Conservation (phyloP, 2,888 invertebrate genomes). For the Ptychoptera contaminata region DNA sequence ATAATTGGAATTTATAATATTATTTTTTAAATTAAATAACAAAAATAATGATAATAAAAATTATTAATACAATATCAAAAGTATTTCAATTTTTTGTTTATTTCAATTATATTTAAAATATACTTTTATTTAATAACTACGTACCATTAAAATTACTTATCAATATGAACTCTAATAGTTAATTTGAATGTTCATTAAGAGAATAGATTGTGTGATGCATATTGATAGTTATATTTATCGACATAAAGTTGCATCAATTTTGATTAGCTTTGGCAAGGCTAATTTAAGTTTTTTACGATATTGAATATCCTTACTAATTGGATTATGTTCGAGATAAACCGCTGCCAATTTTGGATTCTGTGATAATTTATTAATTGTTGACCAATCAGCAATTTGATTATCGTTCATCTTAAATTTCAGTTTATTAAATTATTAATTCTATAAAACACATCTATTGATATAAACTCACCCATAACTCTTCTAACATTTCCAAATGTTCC, state of each 20-base stretch:
- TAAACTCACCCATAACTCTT: constrained; percentile 79
- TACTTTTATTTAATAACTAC: no score
- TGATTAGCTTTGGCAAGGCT: constrained; percentile 61
- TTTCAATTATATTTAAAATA: no score
- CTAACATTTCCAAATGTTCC: constrained; percentile 54
- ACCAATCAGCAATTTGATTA: constrained; percentile 76
- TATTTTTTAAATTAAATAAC: no score
- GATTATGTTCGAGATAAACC: constrained; percentile 90
- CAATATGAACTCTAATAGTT: no score
- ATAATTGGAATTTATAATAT: no score
- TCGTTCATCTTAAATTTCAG: constrained; percentile 73
- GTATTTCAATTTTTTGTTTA: no score
- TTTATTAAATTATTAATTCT: constrained; percentile 3
- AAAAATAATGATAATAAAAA: no score
- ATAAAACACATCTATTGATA: background rate
- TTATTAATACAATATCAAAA: no score
- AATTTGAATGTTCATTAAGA: no score
- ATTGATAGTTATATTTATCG: constrained; percentile 15
- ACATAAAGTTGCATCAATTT: constrained; percentile 92
- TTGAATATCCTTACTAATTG: constrained; percentile 64
- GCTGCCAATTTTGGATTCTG: constrained; percentile 54
- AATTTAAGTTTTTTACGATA: constrained; percentile 86
- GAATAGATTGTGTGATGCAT: no score
- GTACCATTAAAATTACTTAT: no score
- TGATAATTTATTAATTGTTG: constrained; percentile 56